Base-by-base conservation (phyloP, 2,113 vertebrate species). In the Theropithecus gelada region DNA sequence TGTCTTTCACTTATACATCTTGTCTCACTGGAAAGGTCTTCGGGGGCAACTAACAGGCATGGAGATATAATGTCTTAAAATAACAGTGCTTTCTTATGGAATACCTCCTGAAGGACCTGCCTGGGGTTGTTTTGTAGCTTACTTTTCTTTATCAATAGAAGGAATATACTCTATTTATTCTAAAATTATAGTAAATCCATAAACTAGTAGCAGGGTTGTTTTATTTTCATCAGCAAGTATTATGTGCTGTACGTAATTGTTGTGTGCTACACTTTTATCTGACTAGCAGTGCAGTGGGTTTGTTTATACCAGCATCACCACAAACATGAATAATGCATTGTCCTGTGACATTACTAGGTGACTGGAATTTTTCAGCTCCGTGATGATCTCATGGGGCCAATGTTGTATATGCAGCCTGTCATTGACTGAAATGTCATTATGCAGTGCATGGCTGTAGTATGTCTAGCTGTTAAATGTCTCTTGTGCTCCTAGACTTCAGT, bases 401-500 rank as follows among this genome's bases (percentile, higher is more conserved):
- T 76, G 43, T 76, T 32, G 40, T 48, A 32, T 76, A 32, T 30
- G 25, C 14, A 48, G 43, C 45, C 75, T 27, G 25, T 76, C 27
- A 14, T 43, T 76, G 14, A 76, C 75, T 76, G 13, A 76, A 43
- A 30, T 76, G 73, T 76, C 43, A 45, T 30, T 76, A 45, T 76
- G 13, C 43, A 14, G 73, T 30, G 73, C 73, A 45, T 45, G 73
- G 43, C 43, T 45, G 43, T 76, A 87, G 50, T 89, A 79, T 43
- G 10, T 86, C 32, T 93, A 97, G 48, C 61, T 93, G 90, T 89
- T 92, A 82, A 92, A 18, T 90, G 25, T 96, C 16, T 91, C 25
- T 90, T 90, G 11, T 88, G 13, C 70, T 93, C 75, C 93, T 96
- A 95, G n/a, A 84, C 38, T 75, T 90, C 59, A 83, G 3, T 83